Conservation (phyloP, 2,113 vertebrate genomes). For the Sigmodon hispidus region DNA sequence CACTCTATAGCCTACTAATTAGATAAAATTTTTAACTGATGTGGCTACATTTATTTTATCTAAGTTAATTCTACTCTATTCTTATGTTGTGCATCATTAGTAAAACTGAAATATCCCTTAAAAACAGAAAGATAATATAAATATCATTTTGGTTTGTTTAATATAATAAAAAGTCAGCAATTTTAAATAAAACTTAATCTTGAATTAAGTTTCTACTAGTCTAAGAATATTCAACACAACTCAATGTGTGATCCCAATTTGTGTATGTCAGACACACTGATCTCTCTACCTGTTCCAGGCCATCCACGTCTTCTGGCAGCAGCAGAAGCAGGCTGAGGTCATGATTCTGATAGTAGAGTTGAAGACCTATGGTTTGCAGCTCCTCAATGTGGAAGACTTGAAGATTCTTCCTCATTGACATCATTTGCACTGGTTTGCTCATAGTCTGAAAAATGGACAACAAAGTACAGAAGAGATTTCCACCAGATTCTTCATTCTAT, state of each 20-base stretch:
- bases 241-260: background rate
- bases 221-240: background rate
- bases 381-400: conserved; percentile 76
- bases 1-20: background rate
- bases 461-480: background rate
- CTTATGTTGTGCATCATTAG: background rate
- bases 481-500: background rate
- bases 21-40: background rate
- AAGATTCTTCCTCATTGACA: conserved; percentile 85
- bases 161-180: background rate
- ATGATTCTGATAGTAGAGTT: conserved; percentile 87
- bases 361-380: conserved; percentile 85
- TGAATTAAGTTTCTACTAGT: background rate
- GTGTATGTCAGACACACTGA: background rate
- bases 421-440: conserved; percentile 90
- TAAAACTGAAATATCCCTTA: background rate
- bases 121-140: background rate
- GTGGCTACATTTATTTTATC: background rate
- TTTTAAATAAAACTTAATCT: background rate
- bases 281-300: conserved; percentile 88
- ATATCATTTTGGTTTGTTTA: background rate
- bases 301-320: conserved; percentile 85
- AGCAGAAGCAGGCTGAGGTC: conserved; percentile 92
- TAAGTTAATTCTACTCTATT: background rate
- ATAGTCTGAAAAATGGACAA: conserved; percentile 80